phyloP scores from a whole-genome alignment of 1,140 invertebrate genomes.

The Thalassaphorura encarpata region DNA sequence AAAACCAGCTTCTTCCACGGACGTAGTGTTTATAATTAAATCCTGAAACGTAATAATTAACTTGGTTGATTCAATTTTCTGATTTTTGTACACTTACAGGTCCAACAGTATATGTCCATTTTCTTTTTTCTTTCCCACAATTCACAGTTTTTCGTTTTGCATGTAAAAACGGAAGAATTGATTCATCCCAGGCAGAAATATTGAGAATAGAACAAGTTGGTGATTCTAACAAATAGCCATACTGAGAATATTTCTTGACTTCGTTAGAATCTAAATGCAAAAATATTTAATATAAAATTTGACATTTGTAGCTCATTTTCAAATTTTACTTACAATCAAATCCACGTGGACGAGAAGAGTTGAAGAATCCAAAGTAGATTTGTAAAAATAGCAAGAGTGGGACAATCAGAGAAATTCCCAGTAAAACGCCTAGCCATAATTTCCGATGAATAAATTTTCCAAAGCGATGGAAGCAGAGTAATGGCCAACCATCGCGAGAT shows the following conservation, averaged over 20 bases:
- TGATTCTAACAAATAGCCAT: constrained; percentile 19
- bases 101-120: constrained; percentile 21
- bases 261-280: constrained; percentile 19
- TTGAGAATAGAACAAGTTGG: constrained; percentile 22
- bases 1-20: constrained; percentile 11
- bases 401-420: not conserved
- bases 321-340: too few relatives aligned
- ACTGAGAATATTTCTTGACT: constrained; percentile 15
- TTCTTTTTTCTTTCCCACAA: not conserved
- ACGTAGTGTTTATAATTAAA: constrained; percentile 17
- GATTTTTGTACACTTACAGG: constrained; percentile 1
- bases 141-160: not conserved
- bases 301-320: too few relatives aligned
- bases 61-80: not conserved
- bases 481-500: too few relatives aligned
- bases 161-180: constrained; percentile 1
- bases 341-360: too few relatives aligned
- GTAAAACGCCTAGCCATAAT: not conserved
- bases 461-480: too few relatives aligned
- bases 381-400: not conserved
- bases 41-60: constrained; percentile 9
- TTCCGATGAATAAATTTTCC: too few relatives aligned
- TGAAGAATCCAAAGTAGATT: not conserved
- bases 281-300: not conserved
- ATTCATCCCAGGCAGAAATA: constrained; percentile 23